These are phyloP conservation scores for Drosophila neotestacea DNA, from an alignment of 2,888 invertebrate genomes.

Conservation along the genomic window DNA sequence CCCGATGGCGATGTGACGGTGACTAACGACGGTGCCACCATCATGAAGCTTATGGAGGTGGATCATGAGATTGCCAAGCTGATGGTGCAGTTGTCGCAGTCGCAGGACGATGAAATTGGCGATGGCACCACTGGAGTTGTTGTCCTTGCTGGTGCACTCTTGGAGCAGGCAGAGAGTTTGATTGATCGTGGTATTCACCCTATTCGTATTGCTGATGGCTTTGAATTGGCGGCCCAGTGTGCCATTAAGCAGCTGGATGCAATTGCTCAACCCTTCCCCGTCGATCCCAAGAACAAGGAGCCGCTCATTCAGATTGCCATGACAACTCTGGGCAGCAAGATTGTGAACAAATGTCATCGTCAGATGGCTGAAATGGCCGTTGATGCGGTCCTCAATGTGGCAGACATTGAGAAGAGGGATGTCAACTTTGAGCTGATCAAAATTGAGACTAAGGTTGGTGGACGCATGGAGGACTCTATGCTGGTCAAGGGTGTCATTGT, in stretches of 20 bases:
- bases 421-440: conserved; percentile 99
- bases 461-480: conserved; percentile 97
- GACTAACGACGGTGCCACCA: conserved; percentile 99
- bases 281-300: conserved; percentile 93
- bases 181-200: conserved; percentile 99
- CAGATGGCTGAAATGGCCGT: conserved; percentile 99
- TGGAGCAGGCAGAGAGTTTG: conserved; percentile 97
- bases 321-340: conserved; percentile 99
- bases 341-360: conserved; percentile 97
- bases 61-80: conserved; percentile 99
- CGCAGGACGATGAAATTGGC: conserved; percentile 99
- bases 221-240: conserved; percentile 96
- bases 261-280: conserved; percentile 95
- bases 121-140: conserved; percentile 99
- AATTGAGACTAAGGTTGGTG: conserved; percentile 98
- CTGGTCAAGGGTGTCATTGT: conserved; percentile 98
- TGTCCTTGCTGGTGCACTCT: conserved; percentile 91
- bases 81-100: conserved; percentile 98
- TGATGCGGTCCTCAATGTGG: conserved; percentile 97
- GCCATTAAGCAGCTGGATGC: conserved; percentile 94
- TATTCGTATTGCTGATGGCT: conserved; percentile 99
- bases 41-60: conserved; percentile 99
- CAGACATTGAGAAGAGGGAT: conserved; percentile 95
- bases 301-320: conserved; percentile 97
- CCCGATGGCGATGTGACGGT: conserved; percentile 98